Evolutionary conservation across 2,797 vertebrate genomes (phyloP), one percentile per base, ranked within the genome.

Genomic region (Cyprinodon diabolis): DNA sequence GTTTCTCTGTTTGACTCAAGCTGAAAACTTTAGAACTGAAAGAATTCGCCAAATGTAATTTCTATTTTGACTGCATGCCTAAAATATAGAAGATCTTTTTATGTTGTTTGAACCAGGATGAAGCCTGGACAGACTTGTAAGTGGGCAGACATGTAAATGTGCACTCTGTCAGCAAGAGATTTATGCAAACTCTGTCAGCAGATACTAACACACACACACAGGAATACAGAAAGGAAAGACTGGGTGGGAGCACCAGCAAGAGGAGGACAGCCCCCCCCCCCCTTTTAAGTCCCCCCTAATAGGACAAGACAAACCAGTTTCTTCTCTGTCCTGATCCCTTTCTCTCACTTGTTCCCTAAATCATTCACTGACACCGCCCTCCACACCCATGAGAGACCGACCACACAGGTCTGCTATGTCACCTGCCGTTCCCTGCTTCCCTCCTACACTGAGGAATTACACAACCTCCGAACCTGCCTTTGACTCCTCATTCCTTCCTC

Each of bases 301-400:
- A 4, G 78, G 86, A 92, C 90, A 55, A 89, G 90, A 88, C 72
- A 77, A 90, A 94, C 91, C 86, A 87, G 91, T 94, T 91, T 40
- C 12, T 9, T 23, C 58, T 67, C 23, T 3, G 9, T 63, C 65
- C 70, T 23, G 19, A 37, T 52, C 43, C 56, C 8, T 21, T 11
- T 52, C 51, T 13, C 51, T 12, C 57, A 47, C 74, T 45, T 69
- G n/a, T 45, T 11, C 72, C 17, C 70, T 80, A 66, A 85, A 87
- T 86, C 78, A 84, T 84, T 87, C 72, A 88, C 84, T 75, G 71
- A 76, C 78, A 66, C 2, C 4, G 0, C 43, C 62, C 8, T 56
- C 63, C 66, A 58, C 58, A 71, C 58, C 67, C 69, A 75, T 51
- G 56, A 71, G 3, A 21, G 52, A 9, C 25, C 57, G 67, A 71